Evolutionary conservation across 2,113 vertebrate genomes (phyloP).

Genomic region (Poecilia latipinna): DNA sequence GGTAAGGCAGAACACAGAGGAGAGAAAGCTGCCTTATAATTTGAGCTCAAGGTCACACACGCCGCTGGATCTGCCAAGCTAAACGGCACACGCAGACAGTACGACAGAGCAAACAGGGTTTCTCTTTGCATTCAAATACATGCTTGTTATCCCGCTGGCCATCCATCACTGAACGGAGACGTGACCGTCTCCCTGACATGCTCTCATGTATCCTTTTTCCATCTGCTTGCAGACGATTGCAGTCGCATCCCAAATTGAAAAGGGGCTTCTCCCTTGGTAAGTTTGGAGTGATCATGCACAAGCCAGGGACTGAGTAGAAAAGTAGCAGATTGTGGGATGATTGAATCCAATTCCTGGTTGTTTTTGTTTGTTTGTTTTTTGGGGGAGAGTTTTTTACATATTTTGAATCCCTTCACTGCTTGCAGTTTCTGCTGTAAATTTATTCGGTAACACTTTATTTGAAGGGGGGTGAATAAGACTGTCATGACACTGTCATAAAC

Average conservation of each 20-base stretch:
- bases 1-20: background rate
- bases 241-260: constrained; percentile 29
- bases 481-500: too few species aligned
- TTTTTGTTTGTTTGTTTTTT: background rate
- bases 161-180: constrained; percentile 16
- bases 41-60: constrained; percentile 49
- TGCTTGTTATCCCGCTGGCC: constrained; percentile 33
- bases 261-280: constrained; percentile 7
- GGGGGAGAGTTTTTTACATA: background rate
- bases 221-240: constrained; percentile 42
- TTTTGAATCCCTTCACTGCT: background rate
- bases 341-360: constrained; percentile 26
- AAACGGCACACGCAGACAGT: constrained; percentile 26
- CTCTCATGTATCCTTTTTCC: constrained; percentile 27
- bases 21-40: constrained; percentile 2
- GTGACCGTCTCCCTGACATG: constrained; percentile 19
- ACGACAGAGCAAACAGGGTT: constrained; percentile 28
- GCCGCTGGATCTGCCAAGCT: constrained; percentile 14
- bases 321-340: constrained; percentile 21
- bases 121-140: constrained; percentile 45
- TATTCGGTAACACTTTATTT: too few species aligned
- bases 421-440: background rate
- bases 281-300: constrained; percentile 12
- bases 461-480: too few species aligned
- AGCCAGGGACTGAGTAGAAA: constrained; percentile 13